phyloP scores from a whole-genome alignment of 2,888 invertebrate species.

The Lycaena phlaeas region DNA sequence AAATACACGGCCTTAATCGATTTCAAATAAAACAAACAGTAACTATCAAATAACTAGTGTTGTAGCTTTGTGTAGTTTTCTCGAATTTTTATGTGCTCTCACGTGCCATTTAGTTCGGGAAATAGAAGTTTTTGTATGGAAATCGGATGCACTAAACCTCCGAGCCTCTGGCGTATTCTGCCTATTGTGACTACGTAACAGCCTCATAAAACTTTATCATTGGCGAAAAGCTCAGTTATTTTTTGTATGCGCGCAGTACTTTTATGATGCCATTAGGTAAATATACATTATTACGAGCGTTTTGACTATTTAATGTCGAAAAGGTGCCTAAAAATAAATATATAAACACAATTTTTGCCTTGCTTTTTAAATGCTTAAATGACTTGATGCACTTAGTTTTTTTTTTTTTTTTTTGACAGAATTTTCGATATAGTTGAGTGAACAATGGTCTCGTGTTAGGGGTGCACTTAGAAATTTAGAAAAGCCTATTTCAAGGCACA shows the following conservation, averaged over 20 bases:
- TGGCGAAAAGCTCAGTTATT: constrained; percentile 17
- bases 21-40: constrained; percentile 3
- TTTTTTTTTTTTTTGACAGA: too few relatives aligned
- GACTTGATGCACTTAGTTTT: too few relatives aligned
- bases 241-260: constrained; percentile 55
- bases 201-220: constrained; percentile 36
- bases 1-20: background rate
- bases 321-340: too few relatives aligned
- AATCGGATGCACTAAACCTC: constrained; percentile 66
- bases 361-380: too few relatives aligned
- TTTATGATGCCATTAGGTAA: constrained; percentile 59
- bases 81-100: constrained; percentile 67
- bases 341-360: too few relatives aligned
- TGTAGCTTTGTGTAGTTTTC: constrained; percentile 48
- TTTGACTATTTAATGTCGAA: too few relatives aligned
- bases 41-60: constrained; percentile 31
- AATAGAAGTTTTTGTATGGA: constrained; percentile 72
- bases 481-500: too few relatives aligned
- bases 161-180: constrained; percentile 38
- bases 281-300: too few relatives aligned
- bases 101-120: constrained; percentile 70
- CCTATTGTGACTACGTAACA: constrained; percentile 54
- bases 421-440: too few relatives aligned
- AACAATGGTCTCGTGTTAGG: too few relatives aligned
- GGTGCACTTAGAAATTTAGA: too few relatives aligned